Base-by-base conservation (phyloP, 2,888 invertebrate species). In the Lissocephala sabroskyi region DNA sequence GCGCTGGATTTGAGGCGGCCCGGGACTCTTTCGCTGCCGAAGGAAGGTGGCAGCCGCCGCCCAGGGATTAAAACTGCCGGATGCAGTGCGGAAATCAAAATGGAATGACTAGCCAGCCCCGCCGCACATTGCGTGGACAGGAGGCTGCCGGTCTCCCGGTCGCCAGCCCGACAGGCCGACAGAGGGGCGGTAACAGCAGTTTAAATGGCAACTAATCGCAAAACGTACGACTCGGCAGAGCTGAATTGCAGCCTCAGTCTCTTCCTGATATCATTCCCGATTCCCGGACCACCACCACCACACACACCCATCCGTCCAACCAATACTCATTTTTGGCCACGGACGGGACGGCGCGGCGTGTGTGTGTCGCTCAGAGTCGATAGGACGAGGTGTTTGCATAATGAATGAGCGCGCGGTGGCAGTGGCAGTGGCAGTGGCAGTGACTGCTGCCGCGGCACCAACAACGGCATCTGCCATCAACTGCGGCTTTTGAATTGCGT, bases 171-270 rank as follows among this genome's bases (percentile, higher is more conserved):
- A 13, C 35, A 16, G 10, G 9, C 35, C 14, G 16, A 35, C 5
- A 16, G 16, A 35, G 10, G 35, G 35, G 16, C 14, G 35, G 35
- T 35, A 35, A 76, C 62, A 76, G 58, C 64, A 62, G 66, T 62
- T 73, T 74, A 77, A 77, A 74, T 66, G 77, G 70, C 74, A 74
- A 74, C 73, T 73, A 73, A 73, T 73, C 77, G 66, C 60, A 65
- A 62, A 70, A 55, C 53, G 51, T 35, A 35, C 17, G 35, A 35
- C 11, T 13, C n/a, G 30, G 17, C 36, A 42, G 11, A 26, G 39
- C 37, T 30, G 4, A 33, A 23, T 9, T 10, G 39, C 26, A 39
- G 39, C 19, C 19, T 13, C 29, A n/a, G 7, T 23, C 23, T 33
- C 16, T 16, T 16, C 14, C 35, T 35, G 10, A 32, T 32, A 5